A percentile compares a stretch with the other conserved stretches of the same genome.
Conservation (phyloP, 2,113 vertebrate species). For the Orthochromis malagaraziensis region DNA sequence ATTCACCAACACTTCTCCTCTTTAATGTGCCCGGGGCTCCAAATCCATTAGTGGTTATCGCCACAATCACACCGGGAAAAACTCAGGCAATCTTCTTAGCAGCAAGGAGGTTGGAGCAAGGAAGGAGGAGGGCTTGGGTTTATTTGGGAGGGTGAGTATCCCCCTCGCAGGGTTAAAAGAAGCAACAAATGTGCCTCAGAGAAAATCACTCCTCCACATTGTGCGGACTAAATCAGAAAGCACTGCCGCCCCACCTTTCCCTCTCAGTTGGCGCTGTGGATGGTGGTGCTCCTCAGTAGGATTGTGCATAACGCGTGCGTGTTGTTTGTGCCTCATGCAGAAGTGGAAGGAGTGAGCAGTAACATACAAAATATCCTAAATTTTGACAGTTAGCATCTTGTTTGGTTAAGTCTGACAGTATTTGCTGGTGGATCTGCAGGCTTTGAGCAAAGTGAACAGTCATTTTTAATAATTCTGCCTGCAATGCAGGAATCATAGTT, state of each 20-base stretch:
- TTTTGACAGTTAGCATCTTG: not conserved
- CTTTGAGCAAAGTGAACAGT: not conserved
- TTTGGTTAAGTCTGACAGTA: not conserved
- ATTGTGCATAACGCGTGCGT: not conserved
- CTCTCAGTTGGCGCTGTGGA: not conserved
- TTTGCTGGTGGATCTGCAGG: not conserved
- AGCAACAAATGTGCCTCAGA: conserved; percentile 17
- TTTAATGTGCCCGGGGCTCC: conserved; percentile 6
- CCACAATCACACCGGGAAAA: conserved; percentile 12
- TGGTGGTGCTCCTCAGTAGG: not conserved
- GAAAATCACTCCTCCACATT: conserved; percentile 43
- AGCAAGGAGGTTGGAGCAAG: not conserved
- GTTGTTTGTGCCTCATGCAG: not conserved
- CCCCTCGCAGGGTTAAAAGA: conserved; percentile 5
- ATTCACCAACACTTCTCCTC: not conserved
- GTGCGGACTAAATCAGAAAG: conserved; percentile 46
- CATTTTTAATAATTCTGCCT: not conserved
- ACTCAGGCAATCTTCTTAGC: conserved; percentile 29
- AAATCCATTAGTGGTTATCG: conserved; percentile 54
- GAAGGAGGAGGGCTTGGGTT: not conserved
- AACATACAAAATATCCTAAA: not conserved
- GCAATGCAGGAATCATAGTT: not conserved
- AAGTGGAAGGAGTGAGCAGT: not conserved
- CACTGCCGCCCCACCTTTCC: conserved; percentile 27
- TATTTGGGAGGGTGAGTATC: not conserved